phyloP scores from a whole-genome alignment of 1,140 invertebrate genomes.

The Temnothorax longispinosus region DNA sequence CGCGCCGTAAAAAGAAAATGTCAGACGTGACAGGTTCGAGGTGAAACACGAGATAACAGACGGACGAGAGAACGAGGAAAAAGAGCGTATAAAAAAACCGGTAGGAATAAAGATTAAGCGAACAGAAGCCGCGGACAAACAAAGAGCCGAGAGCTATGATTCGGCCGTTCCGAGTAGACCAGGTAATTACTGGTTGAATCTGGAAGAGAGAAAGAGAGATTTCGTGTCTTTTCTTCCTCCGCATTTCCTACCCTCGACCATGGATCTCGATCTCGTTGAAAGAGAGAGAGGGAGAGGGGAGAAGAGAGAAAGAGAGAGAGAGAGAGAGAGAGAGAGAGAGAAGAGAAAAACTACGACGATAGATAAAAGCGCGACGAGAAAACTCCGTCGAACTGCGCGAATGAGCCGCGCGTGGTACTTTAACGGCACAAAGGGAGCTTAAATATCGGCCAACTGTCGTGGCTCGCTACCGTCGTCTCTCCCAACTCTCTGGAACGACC shows the following conservation, averaged over 20 bases:
- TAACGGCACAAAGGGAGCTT: constrained; percentile 76
- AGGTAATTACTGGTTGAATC: constrained; percentile 75
- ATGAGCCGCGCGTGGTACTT: constrained; percentile 73
- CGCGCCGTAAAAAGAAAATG: not conserved
- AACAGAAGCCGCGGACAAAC: constrained; percentile 69
- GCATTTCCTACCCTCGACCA: constrained; percentile 10
- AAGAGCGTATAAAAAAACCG: constrained; percentile 51
- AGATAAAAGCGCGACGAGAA: constrained; percentile 74
- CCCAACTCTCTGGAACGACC: constrained; percentile 60
- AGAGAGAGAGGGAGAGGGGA: not conserved
- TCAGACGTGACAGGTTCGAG: constrained; percentile 29
- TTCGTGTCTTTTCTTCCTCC: constrained; percentile 60
- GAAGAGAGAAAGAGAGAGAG: not conserved
- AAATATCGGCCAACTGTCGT: constrained; percentile 80
- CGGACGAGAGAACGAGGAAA: constrained; percentile 39
- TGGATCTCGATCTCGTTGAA: constrained; percentile 57
- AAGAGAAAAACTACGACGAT: constrained; percentile 49
- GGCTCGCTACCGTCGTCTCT: constrained; percentile 63
- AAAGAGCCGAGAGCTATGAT: constrained; percentile 71
- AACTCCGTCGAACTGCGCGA: constrained; percentile 68
- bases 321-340: not conserved
- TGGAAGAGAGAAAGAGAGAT: constrained; percentile 4
- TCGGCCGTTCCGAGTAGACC: constrained; percentile 70
- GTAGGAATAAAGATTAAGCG: constrained; percentile 71
- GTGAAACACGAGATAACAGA: constrained; percentile 66